Percentiles rank a stretch among this genome's conserved stretches.
phyloP scores from a whole-genome alignment of 23 tunicate species.

The Diplosoma virens region DNA sequence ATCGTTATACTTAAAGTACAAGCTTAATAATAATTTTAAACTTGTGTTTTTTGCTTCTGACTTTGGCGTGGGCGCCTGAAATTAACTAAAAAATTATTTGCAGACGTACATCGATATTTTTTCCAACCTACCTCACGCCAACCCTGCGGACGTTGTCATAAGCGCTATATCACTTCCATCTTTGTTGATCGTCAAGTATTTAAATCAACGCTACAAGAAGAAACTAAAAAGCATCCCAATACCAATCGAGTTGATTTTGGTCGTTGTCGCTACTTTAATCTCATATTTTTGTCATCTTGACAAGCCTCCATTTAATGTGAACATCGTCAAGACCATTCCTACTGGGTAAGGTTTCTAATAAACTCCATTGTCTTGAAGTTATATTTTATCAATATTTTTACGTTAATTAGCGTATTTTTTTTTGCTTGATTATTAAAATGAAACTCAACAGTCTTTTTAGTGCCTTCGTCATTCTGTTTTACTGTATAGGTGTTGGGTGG shows the following conservation, averaged over 20 bases:
- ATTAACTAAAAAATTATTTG: neutral
- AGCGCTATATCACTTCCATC: conserved; percentile 58
- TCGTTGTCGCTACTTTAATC: conserved; percentile 57
- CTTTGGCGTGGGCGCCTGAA: too few relatives aligned
- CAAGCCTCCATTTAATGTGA: conserved; percentile 72
- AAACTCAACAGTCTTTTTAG: too few relatives aligned
- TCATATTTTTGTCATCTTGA: conserved; percentile 73
- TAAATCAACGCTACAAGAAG: conserved; percentile 72
- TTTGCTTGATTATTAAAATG: too few relatives aligned
- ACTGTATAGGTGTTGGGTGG: too few relatives aligned
- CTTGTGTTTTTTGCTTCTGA: too few relatives aligned
- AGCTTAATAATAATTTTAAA: too few relatives aligned
- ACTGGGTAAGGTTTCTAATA: conserved; percentile 95
- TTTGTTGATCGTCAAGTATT: conserved; percentile 55
- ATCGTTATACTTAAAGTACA: too few relatives aligned
- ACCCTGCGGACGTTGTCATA: conserved; percentile 69
- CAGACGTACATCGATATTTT: conserved; percentile 69
- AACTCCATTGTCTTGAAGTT: too few relatives aligned
- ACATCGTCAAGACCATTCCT: conserved; percentile 86
- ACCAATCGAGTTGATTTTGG: conserved; percentile 80
- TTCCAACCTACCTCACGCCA: conserved; percentile 46
- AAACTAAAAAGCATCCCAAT: conserved; percentile 76
- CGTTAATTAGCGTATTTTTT: too few relatives aligned
- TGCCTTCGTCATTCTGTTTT: too few relatives aligned
- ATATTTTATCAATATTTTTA: too few relatives aligned